These are phyloP conservation scores for Cosmorhoe ocellata DNA, from an alignment of 2,888 invertebrate genomes.

Conservation along the genomic window DNA sequence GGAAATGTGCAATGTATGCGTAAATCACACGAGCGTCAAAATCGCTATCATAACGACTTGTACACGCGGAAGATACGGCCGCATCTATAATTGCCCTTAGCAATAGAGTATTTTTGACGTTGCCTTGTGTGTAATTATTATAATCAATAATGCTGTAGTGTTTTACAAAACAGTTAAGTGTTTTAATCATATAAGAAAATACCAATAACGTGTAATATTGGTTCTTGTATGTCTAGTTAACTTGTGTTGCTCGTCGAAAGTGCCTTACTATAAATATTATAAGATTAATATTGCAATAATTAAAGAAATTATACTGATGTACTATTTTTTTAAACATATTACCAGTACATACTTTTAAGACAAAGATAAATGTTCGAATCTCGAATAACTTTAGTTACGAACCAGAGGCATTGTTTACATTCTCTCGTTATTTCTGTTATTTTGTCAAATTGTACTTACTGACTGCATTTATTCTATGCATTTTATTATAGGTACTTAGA, in stretches of 20 bases:
- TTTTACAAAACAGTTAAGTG: no score
- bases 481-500: constrained; percentile 30
- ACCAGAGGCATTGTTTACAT: constrained; percentile 5
- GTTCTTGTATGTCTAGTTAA: no score
- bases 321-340: constrained; percentile 3
- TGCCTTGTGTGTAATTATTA: no score
- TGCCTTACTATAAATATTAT: constrained; percentile 21
- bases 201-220: no score
- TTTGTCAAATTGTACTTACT: constrained; percentile 30
- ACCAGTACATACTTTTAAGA: constrained; percentile 1
- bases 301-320: constrained; percentile 1
- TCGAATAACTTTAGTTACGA: constrained; percentile 1
- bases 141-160: no score
- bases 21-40: no score
- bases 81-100: no score
- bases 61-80: no score
- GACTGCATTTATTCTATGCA: constrained; percentile 43
- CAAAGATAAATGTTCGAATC: constrained; percentile 9
- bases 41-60: no score
- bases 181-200: no score
- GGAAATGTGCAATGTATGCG: no score
- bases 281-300: constrained; percentile 6
- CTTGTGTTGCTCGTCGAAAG: constrained; percentile 11
- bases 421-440: constrained; percentile 2
- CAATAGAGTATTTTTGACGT: no score